Evolutionary conservation across 1,140 invertebrate species (phyloP), one percentile per base, ranked within the genome.

Genomic region (Papilio polytes): DNA sequence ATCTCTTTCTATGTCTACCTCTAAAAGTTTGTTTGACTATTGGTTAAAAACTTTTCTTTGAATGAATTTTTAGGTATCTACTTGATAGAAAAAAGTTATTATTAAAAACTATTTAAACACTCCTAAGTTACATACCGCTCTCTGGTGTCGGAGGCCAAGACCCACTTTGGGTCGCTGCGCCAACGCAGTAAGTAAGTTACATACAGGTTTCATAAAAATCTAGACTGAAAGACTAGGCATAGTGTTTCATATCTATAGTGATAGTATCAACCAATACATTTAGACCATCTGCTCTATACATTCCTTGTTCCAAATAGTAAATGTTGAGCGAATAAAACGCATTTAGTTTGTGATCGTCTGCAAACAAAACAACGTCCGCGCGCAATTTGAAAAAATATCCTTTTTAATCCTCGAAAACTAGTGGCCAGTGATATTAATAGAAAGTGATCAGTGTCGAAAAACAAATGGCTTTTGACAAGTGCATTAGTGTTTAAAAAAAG

Each of bases 331-430:
- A 85, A 86, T 83, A 87, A 85, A 85, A 85, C 80, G 74, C 83
- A 83, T 80, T 87, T 87, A 90, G 89, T 90, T 82, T 87, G 85
- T 84, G 83, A 83, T 80, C 83, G 85, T 74, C 78, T 86, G 86
- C 84, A 86, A 85, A 83, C 84, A 88, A 85, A 87, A 82, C 82
- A 26, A 81, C 74, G 74, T 48, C 46, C 46, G 78, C 53, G 80
- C 74, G 70, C 81, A 83, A 82, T 70, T 36, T 70, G 77, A 80
- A 80, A n/a, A 81, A 53, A 78, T 70, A 76, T 80, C 44, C 31
- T 56, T 63, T 18, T 18, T 79, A 79, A 53, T 18, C 7, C 9
- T 26, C 26, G 4, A 15, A 26, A 31, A 36, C 31, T 7, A 31
- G 63, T 70, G 26, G 63, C 63, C 63, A 70, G 63, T 70, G 63